phyloP scores from a whole-genome alignment of 2,888 invertebrate genomes.

The Drosophila bunnanda region DNA sequence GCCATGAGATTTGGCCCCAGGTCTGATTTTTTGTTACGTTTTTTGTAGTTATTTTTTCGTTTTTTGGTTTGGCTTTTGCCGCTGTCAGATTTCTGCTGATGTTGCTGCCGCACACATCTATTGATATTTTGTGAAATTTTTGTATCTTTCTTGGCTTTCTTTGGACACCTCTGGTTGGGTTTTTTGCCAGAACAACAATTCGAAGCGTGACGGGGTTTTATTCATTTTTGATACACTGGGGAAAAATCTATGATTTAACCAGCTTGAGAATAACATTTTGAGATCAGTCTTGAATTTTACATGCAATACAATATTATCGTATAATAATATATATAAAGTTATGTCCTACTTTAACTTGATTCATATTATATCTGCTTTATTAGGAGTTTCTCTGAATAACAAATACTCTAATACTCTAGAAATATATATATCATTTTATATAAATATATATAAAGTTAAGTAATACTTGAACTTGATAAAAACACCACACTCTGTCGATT shows the following conservation, averaged over 20 bases:
- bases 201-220: slow-evolving; percentile 22
- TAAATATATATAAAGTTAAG: not conserved
- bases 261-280: not conserved
- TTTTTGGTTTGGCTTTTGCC: not conserved
- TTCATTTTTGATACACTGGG: not conserved
- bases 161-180: slow-evolving; percentile 6
- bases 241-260: not conserved
- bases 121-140: slow-evolving; percentile 40
- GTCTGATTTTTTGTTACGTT: not conserved
- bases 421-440: not conserved
- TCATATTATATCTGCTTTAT: no score
- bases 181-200: slow-evolving; percentile 21
- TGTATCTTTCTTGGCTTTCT: slow-evolving; percentile 19
- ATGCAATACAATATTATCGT: no score
- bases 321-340: no score
- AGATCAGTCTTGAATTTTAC: no score
- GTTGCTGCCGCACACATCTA: slow-evolving; percentile 28
- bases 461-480: not conserved
- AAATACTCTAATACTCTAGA: no score
- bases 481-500: not conserved
- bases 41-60: not conserved
- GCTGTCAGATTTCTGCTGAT: slow-evolving; percentile 14
- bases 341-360: no score
- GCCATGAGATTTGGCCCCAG: slow-evolving; percentile 28
- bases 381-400: no score